Conservation (phyloP, 92 coral and sea anemone species). For the Bergia sp. region DNA sequence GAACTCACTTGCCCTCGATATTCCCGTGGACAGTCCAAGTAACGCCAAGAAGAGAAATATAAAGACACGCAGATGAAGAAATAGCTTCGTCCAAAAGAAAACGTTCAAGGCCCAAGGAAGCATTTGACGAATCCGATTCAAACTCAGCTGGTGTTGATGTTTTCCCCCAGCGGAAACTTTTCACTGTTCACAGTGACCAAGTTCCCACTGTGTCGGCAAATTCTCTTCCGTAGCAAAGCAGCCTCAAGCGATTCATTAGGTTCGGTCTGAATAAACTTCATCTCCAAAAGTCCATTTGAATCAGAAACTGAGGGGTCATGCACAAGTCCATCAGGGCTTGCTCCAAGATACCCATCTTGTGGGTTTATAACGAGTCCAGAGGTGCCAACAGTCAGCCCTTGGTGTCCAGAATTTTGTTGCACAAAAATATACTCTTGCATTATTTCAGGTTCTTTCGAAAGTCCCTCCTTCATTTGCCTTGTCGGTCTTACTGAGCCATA, state of each 20-base stretch:
- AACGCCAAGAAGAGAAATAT: constrained; percentile 37
- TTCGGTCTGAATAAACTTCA: constrained; percentile 45
- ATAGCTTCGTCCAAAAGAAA: constrained; percentile 28
- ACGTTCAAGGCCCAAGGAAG: constrained; percentile 4
- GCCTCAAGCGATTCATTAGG: constrained; percentile 16
- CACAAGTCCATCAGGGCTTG: constrained; percentile 52
- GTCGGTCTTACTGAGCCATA: constrained; percentile 8
- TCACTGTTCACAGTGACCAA: constrained; percentile 9
- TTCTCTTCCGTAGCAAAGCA: constrained; percentile 36
- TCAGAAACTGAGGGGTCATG: constrained; percentile 39
- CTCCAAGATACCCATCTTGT: constrained; percentile 49
- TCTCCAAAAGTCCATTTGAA: constrained; percentile 43
- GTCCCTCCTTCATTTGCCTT: constrained; percentile 43
- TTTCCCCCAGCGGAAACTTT: constrained; percentile 16
- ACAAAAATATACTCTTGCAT: constrained; percentile 24
- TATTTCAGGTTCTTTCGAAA: constrained; percentile 35
- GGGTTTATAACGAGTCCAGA: constrained; percentile 17
- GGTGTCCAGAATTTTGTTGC: constrained; percentile 25
- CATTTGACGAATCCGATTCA: constrained; percentile 18
- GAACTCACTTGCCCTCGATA: constrained; percentile 49
- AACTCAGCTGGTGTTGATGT: constrained; percentile 23
- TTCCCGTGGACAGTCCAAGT: constrained; percentile 48
- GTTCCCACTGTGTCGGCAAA: constrained; percentile 7
- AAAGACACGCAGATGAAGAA: not conserved
- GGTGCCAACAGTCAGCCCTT: constrained; percentile 14